phyloP scores from a whole-genome alignment of 53 echinoderm and acorn worm species.

The Actinopyga echinites region DNA sequence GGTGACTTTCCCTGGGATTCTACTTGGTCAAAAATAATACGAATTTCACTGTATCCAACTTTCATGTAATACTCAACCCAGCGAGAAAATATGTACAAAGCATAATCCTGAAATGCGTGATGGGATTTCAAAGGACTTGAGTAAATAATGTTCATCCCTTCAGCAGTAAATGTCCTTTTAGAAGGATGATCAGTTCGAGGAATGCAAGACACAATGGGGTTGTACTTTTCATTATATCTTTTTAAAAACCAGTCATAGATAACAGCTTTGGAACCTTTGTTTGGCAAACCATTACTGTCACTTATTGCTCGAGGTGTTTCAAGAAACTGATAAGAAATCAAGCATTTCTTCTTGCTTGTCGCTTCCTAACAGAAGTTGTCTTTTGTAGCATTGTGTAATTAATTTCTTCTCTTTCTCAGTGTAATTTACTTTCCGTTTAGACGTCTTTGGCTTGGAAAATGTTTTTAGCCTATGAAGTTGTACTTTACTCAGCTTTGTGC shows the following conservation, averaged over 20 bases:
- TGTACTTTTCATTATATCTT: constrained; percentile 31
- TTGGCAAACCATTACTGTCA: constrained; percentile 53
- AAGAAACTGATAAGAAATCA: constrained; percentile 51
- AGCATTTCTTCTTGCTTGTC: constrained; percentile 30
- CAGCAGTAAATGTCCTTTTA: constrained; percentile 43
- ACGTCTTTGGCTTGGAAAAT: constrained; percentile 60
- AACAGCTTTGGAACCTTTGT: constrained; percentile 58
- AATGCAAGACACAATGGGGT: constrained; percentile 20
- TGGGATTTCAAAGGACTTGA: constrained; percentile 44
- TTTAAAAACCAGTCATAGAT: constrained; percentile 61
- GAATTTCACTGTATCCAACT: constrained; percentile 45
- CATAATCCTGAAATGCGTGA: constrained; percentile 58
- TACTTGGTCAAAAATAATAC: constrained; percentile 61
- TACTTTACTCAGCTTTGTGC: constrained; percentile 40
- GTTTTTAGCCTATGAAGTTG: constrained; percentile 52
- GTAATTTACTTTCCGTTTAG: constrained; percentile 51
- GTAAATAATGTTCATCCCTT: constrained; percentile 77
- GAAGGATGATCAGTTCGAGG: not conserved
- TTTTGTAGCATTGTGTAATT: constrained; percentile 60
- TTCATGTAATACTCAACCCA: constrained; percentile 30
- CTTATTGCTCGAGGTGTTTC: constrained; percentile 62
- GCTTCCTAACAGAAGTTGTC: constrained; percentile 38
- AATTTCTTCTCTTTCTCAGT: constrained; percentile 66
- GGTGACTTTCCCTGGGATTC: constrained; percentile 65
- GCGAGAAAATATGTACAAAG: constrained; percentile 17